Evolutionary conservation across 1,140 invertebrate species (phyloP).

Genomic region (Vollenhovia emeryi): DNA sequence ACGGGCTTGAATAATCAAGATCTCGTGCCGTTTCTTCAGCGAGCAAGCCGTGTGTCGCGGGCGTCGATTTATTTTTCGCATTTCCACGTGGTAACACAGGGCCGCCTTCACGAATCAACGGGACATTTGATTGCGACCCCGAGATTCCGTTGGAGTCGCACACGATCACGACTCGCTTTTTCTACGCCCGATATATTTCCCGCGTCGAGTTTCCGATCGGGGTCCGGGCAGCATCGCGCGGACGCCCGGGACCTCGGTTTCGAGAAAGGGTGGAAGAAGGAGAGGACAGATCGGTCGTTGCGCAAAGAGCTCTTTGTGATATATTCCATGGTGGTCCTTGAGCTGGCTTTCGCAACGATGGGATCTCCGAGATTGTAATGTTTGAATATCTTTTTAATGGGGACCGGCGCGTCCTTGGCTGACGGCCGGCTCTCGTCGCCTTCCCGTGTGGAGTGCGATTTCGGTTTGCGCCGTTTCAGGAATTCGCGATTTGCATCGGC

Average conservation of each 20-base stretch:
- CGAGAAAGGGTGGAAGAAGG: background rate
- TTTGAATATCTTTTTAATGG: slow-evolving; percentile 16
- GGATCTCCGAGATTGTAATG: slow-evolving; percentile 2
- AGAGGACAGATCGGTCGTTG: slow-evolving; percentile 43
- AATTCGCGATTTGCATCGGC: too few species aligned
- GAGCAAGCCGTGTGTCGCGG: background rate
- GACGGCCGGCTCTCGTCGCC: background rate
- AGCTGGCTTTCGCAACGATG: slow-evolving; percentile 61
- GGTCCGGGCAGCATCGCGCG: background rate
- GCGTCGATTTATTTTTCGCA: background rate
- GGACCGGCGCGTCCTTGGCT: background rate
- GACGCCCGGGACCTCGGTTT: background rate
- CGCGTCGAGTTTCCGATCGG: slow-evolving; percentile 3
- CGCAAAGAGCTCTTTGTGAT: slow-evolving; percentile 59
- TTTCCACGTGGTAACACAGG: background rate
- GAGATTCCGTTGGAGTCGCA: slow-evolving; percentile 46
- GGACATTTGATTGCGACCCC: slow-evolving; percentile 60
- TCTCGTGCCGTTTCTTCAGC: background rate
- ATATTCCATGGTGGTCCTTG: slow-evolving; percentile 64
- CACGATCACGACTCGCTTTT: slow-evolving; percentile 18
- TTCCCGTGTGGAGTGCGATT: background rate
- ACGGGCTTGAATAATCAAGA: background rate
- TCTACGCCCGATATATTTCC: background rate
- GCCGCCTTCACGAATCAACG: slow-evolving; percentile 48
- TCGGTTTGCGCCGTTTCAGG: background rate